Evolutionary conservation across 2,113 vertebrate species (phyloP), one percentile per base, ranked within the genome.

Genomic region (Lota lota): DNA sequence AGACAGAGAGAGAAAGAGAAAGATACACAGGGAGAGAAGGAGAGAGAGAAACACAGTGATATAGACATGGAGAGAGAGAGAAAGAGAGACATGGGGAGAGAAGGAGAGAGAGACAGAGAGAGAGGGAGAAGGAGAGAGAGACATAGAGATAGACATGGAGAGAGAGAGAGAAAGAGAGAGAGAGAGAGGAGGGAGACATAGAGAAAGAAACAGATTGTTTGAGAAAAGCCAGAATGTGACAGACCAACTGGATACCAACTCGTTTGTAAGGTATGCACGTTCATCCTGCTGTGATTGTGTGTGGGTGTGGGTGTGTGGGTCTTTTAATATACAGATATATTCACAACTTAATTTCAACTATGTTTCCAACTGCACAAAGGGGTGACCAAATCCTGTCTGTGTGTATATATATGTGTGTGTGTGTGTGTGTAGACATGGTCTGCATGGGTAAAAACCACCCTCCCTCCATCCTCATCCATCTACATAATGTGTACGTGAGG

Each of bases 41-140:
- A 60, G 58, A 60, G 58, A 1, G 57, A 60, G 19, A 60, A 6
- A 21, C 18, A 28, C 2, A 28, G 28, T n/a, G n/a, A n/a, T n/a
- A n/a, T n/a, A n/a, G 56, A 58, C 14, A 54, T 14, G 18, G 58
- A 60, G 58, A 60, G 20, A 60, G 20, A 19, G 58, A 21, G 20
- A 60, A 5, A 8, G 58, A 19, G 58, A 60, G 20, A 72, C 64
- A 68, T 1, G 24, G 57, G 79, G 72, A 60, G 58, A 60, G 58
- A 60, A 6, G 11, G 40, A 17, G 60, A 20, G 33, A 61, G 22
- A 24, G 60, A 61, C 18, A 19, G 28, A 19, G 33, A 11, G 62
- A 68, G 60, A 24, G 51, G 57, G 62, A 47, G 60, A 1, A 63
- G 69, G 68, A 66, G 68, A 58, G 66, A 71, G 64, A 50, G 18